Evolutionary conservation across 2,888 invertebrate species (phyloP), one percentile per base, ranked within the genome.

Genomic region (Pseudolycoriella hygida): DNA sequence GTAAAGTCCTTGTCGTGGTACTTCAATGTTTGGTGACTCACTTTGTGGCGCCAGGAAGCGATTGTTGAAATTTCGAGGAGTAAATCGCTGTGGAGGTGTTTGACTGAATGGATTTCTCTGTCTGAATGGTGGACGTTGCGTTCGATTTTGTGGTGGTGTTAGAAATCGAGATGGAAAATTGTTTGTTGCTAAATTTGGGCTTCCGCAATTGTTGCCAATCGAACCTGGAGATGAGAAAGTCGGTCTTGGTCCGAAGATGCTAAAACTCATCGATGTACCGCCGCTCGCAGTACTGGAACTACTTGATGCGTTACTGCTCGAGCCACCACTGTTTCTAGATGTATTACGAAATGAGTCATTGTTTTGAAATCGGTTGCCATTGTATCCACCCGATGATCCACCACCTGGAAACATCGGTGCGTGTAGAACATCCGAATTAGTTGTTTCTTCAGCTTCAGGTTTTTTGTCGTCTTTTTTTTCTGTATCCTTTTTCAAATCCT

Each of bases 351-450:
- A 49, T 46, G 52, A 56, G 12, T 51, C 51, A 18, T 52, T 52
- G 49, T 53, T 54, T 40, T 52, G 53, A 43, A 56, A 57, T 2
- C 62, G 60, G 49, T 57, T 61, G 46, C 56, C 58, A 31, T 58
- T 56, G 43, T 53, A 55, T 1, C 49, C 49, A n/a, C 52, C 52
- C n/a, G 54, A 53, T 17, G 57, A 54, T 2, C 72, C 68, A 2
- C 71, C 70, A 44, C 73, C 69, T 17, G 77, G 76, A 57, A 79
- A 77, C 57, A 77, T 69, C 1, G 81, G 80, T 12, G 70, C 73
- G 56, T 76, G 57, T 2, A 54, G 58, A n/a, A 62, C 53, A 47
- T 49, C 47, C 12, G 47, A 14, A 42, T 41, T 47, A 12, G 14
- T 46, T 34, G 32, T 25, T 12, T 34, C 39, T 8, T 40, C 37